Conservation (phyloP, 2,113 vertebrate species). For the Dermatemys mawii region DNA sequence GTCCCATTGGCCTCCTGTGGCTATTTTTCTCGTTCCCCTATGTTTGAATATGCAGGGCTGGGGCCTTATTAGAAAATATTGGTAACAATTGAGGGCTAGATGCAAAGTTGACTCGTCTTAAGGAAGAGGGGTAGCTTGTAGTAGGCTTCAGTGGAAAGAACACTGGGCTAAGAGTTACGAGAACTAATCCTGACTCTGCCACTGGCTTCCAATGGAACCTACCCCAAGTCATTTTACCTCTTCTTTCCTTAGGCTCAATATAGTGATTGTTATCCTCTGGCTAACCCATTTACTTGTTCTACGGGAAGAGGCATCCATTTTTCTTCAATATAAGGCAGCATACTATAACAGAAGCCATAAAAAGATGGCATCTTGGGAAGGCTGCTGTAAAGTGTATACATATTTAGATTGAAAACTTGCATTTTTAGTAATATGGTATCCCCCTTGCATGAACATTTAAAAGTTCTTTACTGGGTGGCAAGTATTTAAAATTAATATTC, state of each 20-base stretch:
- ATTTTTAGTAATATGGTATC: not conserved
- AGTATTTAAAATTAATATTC: not conserved
- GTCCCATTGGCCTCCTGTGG: too few species aligned
- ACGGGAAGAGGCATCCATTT: not conserved
- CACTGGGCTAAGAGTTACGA: not conserved
- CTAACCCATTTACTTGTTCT: not conserved
- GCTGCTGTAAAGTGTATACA: not conserved
- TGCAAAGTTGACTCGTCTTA: not conserved
- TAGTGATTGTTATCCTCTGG: not conserved
- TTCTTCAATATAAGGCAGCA: not conserved
- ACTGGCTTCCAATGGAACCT: not conserved
- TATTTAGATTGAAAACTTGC: not conserved
- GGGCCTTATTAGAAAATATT: not conserved
- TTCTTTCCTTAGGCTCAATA: not conserved
- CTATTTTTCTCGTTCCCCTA: too few species aligned
- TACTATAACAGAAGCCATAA: not conserved
- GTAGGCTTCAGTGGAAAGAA: not conserved
- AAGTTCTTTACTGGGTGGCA: not conserved
- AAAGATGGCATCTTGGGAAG: not conserved
- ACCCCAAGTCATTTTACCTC: not conserved
- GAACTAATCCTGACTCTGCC: not conserved
- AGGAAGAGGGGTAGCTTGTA: rapidly evolving
- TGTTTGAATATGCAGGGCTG: not conserved
- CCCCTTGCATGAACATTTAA: not conserved
- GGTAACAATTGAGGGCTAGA: not conserved